These are phyloP conservation scores for Mormyrops boulengeri DNA, from an alignment of 2,797 vertebrate genomes.

Conservation along the genomic window DNA sequence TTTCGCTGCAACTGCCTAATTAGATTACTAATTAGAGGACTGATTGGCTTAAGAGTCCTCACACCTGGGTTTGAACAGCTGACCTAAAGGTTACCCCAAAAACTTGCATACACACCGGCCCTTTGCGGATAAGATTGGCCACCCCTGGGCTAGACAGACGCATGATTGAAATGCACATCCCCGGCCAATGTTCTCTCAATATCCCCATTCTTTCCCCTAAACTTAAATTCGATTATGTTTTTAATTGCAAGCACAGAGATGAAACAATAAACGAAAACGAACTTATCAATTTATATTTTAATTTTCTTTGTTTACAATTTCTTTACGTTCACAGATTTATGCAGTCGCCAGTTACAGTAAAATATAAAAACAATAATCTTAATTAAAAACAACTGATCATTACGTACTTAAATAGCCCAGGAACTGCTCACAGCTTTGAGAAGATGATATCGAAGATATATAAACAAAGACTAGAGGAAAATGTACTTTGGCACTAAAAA, in stretches of 20 bases:
- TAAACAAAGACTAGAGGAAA: not conserved
- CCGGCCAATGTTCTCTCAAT: not conserved
- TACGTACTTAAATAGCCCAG: constrained; percentile 16
- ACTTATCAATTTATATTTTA: not conserved
- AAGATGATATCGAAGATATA: not conserved
- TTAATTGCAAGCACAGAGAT: not conserved
- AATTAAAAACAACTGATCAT: constrained; percentile 39
- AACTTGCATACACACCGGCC: too few relatives aligned
- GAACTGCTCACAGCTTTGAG: constrained; percentile 17
- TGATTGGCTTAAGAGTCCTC: too few relatives aligned
- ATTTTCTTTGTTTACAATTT: constrained; percentile 13
- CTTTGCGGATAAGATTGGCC: too few relatives aligned
- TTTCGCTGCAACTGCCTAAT: too few relatives aligned
- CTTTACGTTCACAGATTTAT: constrained; percentile 47
- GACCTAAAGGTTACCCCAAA: too few relatives aligned
- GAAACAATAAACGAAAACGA: not conserved
- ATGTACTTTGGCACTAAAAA: constrained; percentile 1
- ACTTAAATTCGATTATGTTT: not conserved
- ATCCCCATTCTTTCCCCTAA: not conserved
- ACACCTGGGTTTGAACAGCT: too few relatives aligned
- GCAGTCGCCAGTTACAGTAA: constrained; percentile 39
- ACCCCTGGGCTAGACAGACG: not conserved
- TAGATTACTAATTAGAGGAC: too few relatives aligned
- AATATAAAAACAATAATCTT: constrained; percentile 51
- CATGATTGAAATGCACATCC: not conserved